These are phyloP conservation scores for Eilema griseolum DNA, from an alignment of 2,888 invertebrate species.

Conservation along the genomic window DNA sequence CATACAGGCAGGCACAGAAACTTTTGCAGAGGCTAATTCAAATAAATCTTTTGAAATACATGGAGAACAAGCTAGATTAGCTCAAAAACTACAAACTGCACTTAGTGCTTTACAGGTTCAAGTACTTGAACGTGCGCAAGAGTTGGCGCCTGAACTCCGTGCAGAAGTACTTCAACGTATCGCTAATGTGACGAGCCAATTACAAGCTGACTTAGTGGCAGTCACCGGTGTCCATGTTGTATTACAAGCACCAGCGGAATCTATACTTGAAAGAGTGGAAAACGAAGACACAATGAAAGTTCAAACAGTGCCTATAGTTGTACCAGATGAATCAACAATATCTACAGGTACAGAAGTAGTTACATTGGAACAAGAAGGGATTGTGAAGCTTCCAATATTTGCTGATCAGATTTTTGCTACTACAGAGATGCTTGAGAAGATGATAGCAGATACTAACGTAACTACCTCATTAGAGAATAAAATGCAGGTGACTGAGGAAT, in stretches of 20 bases:
- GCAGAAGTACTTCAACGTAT: slow-evolving; percentile 61
- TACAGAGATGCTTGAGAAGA: slow-evolving; percentile 29
- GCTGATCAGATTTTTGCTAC: slow-evolving; percentile 23
- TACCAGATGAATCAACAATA: slow-evolving; percentile 26
- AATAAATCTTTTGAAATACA: slow-evolving; percentile 31
- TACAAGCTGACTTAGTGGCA: slow-evolving; percentile 67
- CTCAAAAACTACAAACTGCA: slow-evolving; percentile 64
- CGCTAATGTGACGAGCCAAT: slow-evolving; percentile 60
- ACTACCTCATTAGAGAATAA: slow-evolving; percentile 20
- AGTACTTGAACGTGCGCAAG: slow-evolving; percentile 61
- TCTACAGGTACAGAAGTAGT: slow-evolving; percentile 26
- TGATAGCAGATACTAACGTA: slow-evolving; percentile 27
- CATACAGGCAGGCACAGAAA: slow-evolving; percentile 28
- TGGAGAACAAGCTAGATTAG: slow-evolving; percentile 57
- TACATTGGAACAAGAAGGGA: slow-evolving; percentile 32
- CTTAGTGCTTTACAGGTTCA: slow-evolving; percentile 64
- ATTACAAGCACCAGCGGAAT: slow-evolving; percentile 51
- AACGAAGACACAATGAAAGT: slow-evolving; percentile 19
- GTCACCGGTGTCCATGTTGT: slow-evolving; percentile 58
- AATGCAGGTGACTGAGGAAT: slow-evolving; percentile 5
- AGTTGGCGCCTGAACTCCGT: slow-evolving; percentile 56
- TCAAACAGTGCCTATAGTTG: slow-evolving; percentile 10
- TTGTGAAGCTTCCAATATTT: slow-evolving; percentile 14
- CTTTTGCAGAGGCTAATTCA: slow-evolving; percentile 18
- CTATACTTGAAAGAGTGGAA: slow-evolving; percentile 24